Percentiles rank a stretch among this genome's conserved stretches.
phyloP scores from a whole-genome alignment of 2,888 invertebrate species.

The Raillietiella orientalis region DNA sequence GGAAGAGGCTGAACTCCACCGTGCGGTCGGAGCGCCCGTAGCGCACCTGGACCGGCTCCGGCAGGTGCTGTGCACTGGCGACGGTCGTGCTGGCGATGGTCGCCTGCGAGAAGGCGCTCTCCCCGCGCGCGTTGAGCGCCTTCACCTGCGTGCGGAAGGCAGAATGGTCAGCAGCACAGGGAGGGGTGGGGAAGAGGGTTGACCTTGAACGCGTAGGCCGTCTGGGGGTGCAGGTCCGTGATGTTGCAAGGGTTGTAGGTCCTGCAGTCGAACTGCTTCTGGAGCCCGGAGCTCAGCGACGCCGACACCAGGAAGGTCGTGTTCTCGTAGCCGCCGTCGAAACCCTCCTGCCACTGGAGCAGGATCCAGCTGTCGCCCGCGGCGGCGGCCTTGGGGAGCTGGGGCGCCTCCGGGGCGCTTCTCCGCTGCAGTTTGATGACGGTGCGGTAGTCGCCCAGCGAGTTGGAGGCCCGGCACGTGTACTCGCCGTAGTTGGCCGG shows the following conservation, averaged over 20 bases:
- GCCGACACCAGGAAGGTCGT: constrained; percentile 67
- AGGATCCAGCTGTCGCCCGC: constrained; percentile 45
- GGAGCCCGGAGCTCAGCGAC: not conserved
- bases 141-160: constrained; percentile 23
- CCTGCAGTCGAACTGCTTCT: constrained; percentile 35
- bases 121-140: constrained; percentile 56
- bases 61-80: not conserved
- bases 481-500: constrained; percentile 52
- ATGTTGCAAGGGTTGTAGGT: constrained; percentile 62
- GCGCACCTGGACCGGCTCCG: not conserved
- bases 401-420: constrained; percentile 55
- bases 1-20: no score
- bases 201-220: constrained; percentile 55
- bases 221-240: constrained; percentile 49
- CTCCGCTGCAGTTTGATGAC: constrained; percentile 44
- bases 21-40: no score
- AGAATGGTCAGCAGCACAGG: constrained; percentile 4
- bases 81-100: constrained; percentile 17
- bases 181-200: constrained; percentile 5
- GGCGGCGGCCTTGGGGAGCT: constrained; percentile 30
- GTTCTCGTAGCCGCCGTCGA: constrained; percentile 54
- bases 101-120: constrained; percentile 58
- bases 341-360: constrained; percentile 56
- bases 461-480: constrained; percentile 54
- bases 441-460: constrained; percentile 25